phyloP scores from a whole-genome alignment of 2,797 vertebrate genomes.

The Chelon auratus region DNA sequence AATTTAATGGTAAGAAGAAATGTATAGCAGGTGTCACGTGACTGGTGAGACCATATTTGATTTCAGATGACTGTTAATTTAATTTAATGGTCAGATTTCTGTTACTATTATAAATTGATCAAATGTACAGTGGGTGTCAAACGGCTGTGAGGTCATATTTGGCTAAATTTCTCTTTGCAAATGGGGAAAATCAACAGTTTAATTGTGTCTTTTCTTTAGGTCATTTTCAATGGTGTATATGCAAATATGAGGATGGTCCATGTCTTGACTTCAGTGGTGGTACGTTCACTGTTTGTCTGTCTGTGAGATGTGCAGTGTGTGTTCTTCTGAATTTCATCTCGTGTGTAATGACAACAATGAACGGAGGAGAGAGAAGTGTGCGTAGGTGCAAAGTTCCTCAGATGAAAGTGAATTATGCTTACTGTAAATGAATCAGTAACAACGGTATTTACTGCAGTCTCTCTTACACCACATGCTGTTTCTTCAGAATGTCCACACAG shows the following conservation, averaged over 20 bases:
- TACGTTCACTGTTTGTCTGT: slow-evolving; percentile 82
- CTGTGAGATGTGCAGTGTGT: slow-evolving; percentile 1
- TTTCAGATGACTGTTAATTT: no score
- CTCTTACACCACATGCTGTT: slow-evolving; percentile 60
- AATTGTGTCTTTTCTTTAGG: slow-evolving; percentile 79
- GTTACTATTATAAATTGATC: no score
- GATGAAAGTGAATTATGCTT: slow-evolving; percentile 47
- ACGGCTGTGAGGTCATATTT: neutral
- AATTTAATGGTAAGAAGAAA: slow-evolving; percentile 1
- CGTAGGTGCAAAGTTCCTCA: slow-evolving; percentile 4
- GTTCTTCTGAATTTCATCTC: neutral
- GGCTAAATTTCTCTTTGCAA: slow-evolving; percentile 2
- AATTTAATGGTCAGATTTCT: no score
- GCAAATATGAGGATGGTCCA: slow-evolving; percentile 99
- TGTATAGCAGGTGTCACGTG: no score
- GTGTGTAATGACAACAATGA: neutral
- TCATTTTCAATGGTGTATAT: slow-evolving; percentile 98
- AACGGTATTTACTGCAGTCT: slow-evolving; percentile 54
- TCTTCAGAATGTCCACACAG: slow-evolving; percentile 66
- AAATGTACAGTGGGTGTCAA: slow-evolving; percentile 10
- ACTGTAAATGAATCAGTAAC: slow-evolving; percentile 56
- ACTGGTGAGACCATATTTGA: no score
- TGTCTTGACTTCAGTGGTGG: slow-evolving; percentile 98
- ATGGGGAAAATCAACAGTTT: slow-evolving; percentile 15
- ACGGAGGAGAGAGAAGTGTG: neutral